These are phyloP conservation scores for Lepidocolaptes lacrymiger DNA, from an alignment of 2,797 vertebrate species.

Conservation along the genomic window DNA sequence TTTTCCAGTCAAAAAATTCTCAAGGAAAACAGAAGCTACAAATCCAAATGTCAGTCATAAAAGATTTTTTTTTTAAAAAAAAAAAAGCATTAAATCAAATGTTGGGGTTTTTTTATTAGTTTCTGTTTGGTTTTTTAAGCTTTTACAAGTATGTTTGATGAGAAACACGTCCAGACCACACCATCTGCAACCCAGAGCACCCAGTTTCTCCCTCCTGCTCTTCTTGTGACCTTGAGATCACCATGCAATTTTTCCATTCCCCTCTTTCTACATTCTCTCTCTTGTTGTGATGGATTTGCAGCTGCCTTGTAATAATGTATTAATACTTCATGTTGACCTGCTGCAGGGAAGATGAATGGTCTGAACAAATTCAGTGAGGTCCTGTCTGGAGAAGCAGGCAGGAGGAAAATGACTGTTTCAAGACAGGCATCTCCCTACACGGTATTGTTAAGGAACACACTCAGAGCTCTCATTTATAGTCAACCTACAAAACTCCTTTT, in stretches of 20 bases:
- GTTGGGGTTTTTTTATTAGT: background rate
- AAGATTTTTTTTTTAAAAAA: too few relatives aligned
- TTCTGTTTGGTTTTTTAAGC: background rate
- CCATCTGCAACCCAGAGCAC: background rate
- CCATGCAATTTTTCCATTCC: background rate
- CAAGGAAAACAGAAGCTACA: background rate
- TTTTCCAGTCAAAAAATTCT: background rate
- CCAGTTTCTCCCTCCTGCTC: background rate
- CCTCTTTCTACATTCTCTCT: background rate
- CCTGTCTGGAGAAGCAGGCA: background rate
- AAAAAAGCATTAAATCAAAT: background rate
- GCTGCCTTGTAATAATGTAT: conserved; percentile 13
- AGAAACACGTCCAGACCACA: background rate
- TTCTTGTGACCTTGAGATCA: background rate
- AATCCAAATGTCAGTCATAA: background rate
- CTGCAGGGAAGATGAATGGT: background rate
- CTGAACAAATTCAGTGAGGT: conserved; percentile 4
- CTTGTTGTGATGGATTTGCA: conserved; percentile 36
- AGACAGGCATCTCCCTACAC: background rate
- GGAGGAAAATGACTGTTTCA: background rate
- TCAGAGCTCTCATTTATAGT: background rate
- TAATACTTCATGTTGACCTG: conserved; percentile 17
- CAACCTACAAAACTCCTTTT: background rate
- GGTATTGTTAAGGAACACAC: background rate
- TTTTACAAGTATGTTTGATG: background rate